Evolutionary conservation across 2,113 vertebrate genomes (phyloP).

Genomic region (Tenrec ecaudatus): DNA sequence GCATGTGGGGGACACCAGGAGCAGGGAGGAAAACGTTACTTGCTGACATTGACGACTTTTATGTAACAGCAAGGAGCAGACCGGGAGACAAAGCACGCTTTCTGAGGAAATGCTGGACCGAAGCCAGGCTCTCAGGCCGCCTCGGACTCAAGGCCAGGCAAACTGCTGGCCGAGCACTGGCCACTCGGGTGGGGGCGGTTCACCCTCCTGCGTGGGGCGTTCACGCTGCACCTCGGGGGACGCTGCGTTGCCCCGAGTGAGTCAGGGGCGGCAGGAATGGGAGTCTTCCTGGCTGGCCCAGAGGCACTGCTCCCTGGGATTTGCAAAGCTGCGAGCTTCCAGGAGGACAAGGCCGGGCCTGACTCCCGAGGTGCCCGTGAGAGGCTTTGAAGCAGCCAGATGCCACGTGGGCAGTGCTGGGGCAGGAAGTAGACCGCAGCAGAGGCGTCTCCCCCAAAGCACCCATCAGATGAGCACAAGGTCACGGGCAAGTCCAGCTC

Average conservation of each 20-base stretch:
- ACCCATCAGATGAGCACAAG: background rate
- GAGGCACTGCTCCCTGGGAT: background rate
- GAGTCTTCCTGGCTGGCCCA: background rate
- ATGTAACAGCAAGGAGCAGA: background rate
- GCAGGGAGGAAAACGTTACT: slow-evolving; percentile 33
- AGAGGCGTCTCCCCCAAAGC: background rate
- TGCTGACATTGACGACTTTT: background rate
- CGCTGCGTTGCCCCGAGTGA: accelerated
- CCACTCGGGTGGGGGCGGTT: too few species aligned
- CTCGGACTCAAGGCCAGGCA: background rate
- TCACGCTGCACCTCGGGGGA: background rate
- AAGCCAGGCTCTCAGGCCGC: slow-evolving; percentile 38
- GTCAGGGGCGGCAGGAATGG: too few species aligned
- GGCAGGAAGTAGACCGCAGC: too few species aligned
- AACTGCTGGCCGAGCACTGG: background rate
- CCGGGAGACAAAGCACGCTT: background rate
- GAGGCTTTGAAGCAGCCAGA: background rate
- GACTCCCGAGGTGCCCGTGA: background rate
- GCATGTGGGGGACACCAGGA: background rate
- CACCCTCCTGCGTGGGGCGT: background rate
- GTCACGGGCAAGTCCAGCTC: background rate
- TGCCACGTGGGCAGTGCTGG: background rate
- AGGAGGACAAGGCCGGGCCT: background rate
- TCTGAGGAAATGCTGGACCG: slow-evolving; percentile 19
- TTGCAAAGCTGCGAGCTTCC: background rate